These are phyloP conservation scores for Caenorhabditis sp. DNA, from an alignment of 2,888 invertebrate genomes.

Conservation along the genomic window DNA sequence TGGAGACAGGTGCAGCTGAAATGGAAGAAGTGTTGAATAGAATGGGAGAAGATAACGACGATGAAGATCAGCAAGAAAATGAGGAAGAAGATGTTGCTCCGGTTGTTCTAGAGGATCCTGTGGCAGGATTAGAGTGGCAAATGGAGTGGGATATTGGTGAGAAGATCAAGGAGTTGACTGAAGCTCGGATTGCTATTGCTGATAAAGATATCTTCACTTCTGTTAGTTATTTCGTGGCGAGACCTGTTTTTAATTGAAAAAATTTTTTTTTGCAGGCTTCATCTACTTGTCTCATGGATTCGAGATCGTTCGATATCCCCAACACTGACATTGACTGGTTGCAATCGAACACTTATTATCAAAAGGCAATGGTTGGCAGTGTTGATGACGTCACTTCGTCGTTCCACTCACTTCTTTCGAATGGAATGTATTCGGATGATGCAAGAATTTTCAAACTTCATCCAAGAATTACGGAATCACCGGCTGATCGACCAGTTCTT, in stretches of 20 bases:
- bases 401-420: slow-evolving; percentile 23
- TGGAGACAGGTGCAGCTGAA: too few relatives aligned
- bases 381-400: slow-evolving; percentile 9
- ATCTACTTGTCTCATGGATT: not conserved
- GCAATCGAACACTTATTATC: slow-evolving; percentile 24
- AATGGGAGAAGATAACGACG: not conserved
- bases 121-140: not conserved
- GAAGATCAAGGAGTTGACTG: not conserved
- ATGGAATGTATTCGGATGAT: slow-evolving; percentile 20
- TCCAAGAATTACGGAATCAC: slow-evolving; percentile 14
- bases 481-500: not conserved
- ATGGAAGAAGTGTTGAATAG: not conserved
- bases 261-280: not conserved
- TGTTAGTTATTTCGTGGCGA: too few relatives aligned
- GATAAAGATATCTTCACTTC: too few relatives aligned
- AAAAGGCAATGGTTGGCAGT: slow-evolving; percentile 27
- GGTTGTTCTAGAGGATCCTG: not conserved
- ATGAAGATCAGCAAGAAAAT: not conserved
- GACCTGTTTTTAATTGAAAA: not conserved
- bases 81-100: not conserved
- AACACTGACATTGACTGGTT: slow-evolving; percentile 28
- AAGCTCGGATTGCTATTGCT: too few relatives aligned
- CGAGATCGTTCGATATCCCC: slow-evolving; percentile 12
- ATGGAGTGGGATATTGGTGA: not conserved
- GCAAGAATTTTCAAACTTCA: slow-evolving; percentile 27